Base-by-base conservation (phyloP, 2,797 vertebrate species). In the Paedocypris micromegethes region DNA sequence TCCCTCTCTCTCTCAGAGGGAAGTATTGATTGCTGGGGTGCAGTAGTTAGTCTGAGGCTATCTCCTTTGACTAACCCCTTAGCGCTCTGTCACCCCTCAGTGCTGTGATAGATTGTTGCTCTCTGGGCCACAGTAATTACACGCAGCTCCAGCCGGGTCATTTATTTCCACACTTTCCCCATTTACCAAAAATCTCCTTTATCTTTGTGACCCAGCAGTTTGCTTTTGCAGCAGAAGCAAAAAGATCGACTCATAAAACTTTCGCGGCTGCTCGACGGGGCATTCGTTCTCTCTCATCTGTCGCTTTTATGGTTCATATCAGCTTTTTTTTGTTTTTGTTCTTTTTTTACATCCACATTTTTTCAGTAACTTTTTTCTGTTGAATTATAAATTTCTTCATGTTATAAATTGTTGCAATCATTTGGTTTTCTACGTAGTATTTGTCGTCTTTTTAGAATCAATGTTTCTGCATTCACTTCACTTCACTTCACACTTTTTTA, bases 1-100 rank as follows among this genome's bases (percentile, higher is more conserved):
- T 23, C 23, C 23, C 68, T 77, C 79, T 44, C 64, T 57, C 58
- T 89, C 91, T 92, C 87, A 83, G 83, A 84, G 88, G 90, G 87
- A 86, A 81, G 88, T 98, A 98, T 98, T 87, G 96, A 98, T 98
- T 89, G 92, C 88, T 77, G 68, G 79, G 91, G 92, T 91, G 90
- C 89, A 88, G 91, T 96, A 95, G 93, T 97, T 96, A 93, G 93
- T 98, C 95, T 97, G 91, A 94, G 94, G 94, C 94, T 97, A 96
- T 97, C 95, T 97, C 93, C 94, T 96, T 94, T 96, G 93, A 94
- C 93, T 98, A 93, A 94, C 92, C 94, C 92, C 90, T 92, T 91
- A 92, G 89, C 78, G 79, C 89, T 76, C 81, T 94, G 93, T 94
- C 95, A 94, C 87, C 89, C 91, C 85, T 89, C 74, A 5, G 73